Evolutionary conservation across 2,113 vertebrate genomes (phyloP), one percentile per base, ranked within the genome.

Genomic region (Etheostoma spectabile): DNA sequence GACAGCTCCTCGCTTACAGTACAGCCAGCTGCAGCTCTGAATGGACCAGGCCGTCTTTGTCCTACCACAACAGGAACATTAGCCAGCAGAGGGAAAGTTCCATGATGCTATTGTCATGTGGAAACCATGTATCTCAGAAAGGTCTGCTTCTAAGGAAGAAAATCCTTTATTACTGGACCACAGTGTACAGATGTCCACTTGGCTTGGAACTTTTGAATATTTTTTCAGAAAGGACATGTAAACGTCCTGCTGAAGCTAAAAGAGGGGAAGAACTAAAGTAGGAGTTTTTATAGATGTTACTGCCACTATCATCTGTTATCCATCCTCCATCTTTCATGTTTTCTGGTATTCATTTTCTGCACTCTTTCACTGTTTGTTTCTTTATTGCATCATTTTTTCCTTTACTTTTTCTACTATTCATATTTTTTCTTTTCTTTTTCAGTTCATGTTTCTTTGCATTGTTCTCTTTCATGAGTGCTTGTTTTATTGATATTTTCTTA

Each of bases 1-100:
- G 89, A 89, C 80, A 93, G 92, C 67, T 79, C 76, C 68, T 30
- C 61, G 13, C 21, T 5, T 1, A 7, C 73, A 33, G 13, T 2
- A 15, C 49, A 3, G 24, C 51, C 12, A 48, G 46, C 61, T 33
- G 42, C 30, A 42, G 72, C 80, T 84, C 57, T 35, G 74, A 73
- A 68, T 68, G 80, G 78, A 19, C 64, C 78, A 71, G 56, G 30
- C 49, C 15, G 27, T 42, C 77, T 64, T 51, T 59, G 18, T 77
- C 72, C 73, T 74, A 51, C 72, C 53, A 59, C 84, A 35, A 0
- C 65, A 30, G 35, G 35, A 51, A 80, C 57, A n/a, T 69, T 27
- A 46, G 35, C 61, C 61, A 48, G 49, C 46, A 7, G 71, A 80
- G 45, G 52, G 38, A 15, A 30, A 49, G 53, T 79, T 66, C 51